Percentiles rank a stretch among this genome's conserved stretches.
These are phyloP conservation scores for Tenualosa thibaudeaui DNA, from an alignment of 2,797 vertebrate species.

Conservation along the genomic window DNA sequence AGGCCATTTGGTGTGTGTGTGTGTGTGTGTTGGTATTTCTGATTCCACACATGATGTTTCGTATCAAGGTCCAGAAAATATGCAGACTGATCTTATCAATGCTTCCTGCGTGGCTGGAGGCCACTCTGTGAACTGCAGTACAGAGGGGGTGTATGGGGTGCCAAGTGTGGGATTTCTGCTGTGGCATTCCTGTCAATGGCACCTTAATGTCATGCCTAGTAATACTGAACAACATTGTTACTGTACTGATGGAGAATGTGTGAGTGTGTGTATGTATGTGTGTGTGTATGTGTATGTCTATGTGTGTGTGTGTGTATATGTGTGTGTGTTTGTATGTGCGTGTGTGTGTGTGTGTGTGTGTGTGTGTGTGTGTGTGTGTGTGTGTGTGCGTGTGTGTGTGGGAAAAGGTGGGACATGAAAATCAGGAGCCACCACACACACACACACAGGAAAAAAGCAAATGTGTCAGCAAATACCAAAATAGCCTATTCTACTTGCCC, in stretches of 20 bases:
- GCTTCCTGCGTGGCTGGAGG: neutral
- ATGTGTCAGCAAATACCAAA: constrained; percentile 19
- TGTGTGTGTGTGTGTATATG: too few relatives aligned
- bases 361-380: too few relatives aligned
- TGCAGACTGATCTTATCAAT: neutral
- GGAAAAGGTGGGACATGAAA: too few relatives aligned
- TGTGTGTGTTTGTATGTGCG: too few relatives aligned
- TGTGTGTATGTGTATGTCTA: too few relatives aligned
- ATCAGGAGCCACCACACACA: neutral
- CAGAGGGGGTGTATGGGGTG: neutral
- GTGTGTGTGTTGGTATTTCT: neutral
- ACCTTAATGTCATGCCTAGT: too few relatives aligned
- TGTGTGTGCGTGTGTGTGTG: too few relatives aligned
- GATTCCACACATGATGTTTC: neutral
- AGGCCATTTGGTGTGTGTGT: neutral
- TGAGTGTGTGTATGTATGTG: too few relatives aligned
- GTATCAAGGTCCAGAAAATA: neutral
- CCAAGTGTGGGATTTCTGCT: neutral
- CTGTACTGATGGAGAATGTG: too few relatives aligned
- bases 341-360: too few relatives aligned
- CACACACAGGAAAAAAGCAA: neutral
- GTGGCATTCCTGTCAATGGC: neutral
- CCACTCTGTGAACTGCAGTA: neutral
- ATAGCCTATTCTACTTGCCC: constrained; percentile 53
- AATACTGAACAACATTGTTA: too few relatives aligned